Evolutionary conservation across 2,888 invertebrate species (phyloP), one percentile per base, ranked within the genome.

Genomic region (Ommatoiulus sabulosus): DNA sequence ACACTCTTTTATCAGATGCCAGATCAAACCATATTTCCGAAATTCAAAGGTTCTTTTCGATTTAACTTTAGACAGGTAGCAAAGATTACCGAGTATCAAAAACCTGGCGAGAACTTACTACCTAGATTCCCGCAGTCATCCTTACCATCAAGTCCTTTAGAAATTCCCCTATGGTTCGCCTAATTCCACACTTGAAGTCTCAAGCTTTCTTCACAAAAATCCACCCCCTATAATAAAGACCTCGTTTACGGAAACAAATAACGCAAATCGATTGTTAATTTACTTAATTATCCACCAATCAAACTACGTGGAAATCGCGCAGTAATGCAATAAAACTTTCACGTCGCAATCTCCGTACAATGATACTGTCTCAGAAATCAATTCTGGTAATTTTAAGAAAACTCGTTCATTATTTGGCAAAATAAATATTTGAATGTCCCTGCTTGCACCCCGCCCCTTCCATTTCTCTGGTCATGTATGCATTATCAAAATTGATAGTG

Each of bases 391-490:
- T 80, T 80, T 80, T 15, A 80, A 80, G 80, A 80, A 48, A 80
- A 80, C 80, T 80, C 15, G 80, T 35, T 35, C 35, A 80, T 80
- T 80, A 80, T 12, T 80, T 80, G 80, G 80, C 35, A 80, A 3
- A 43, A 80, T 15, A 80, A 80, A 80, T 80, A 80, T 80, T 80
- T 80, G 80, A 80, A 80, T 80, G 35, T 80, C 80, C 35, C 35
- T 35, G 35, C 35, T 24, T 24, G 0, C 10, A 2, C 80, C 35
- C 80, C 35, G 35, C 80, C 80, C 80, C 35, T 52, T 80, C 24
- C 35, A 35, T 43, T 35, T 80, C 35, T 43, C 80, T 15, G 80
- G 35, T 12, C 80, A 24, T 80, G 35, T 0, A 80, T 35, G 8
- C 80, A 80, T 80, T 80, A 80, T 35, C 35, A 80, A 80, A 35